Base-by-base conservation (phyloP, 1,140 invertebrate genomes). In the Zaprionus tsacasi region DNA sequence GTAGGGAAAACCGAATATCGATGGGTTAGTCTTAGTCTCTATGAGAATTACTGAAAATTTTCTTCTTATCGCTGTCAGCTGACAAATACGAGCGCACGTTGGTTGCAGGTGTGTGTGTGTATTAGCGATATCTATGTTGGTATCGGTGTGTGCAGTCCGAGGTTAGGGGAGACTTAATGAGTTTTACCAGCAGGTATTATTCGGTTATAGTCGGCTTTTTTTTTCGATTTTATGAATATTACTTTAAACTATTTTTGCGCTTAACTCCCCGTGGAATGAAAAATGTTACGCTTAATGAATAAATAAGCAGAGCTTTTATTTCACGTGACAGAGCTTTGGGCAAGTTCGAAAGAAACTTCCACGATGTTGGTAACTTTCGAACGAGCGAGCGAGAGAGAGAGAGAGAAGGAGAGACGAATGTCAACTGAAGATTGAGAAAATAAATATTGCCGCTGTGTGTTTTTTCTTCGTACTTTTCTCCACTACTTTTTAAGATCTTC, bases 311-410 rank as follows among this genome's bases (percentile, higher is more conserved):
- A 89, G 86, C 86, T 89, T 89, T 89, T 52, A 60, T 70, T 89
- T 89, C 86, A 89, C 86, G 86, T 89, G 86, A 89, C 82, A 75
- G 59, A 89, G 86, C 86, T 90, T 90, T 85, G 36, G 43, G 54
- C 52, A 79, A 89, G 82, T 85, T 89, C 86, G 86, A 90, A 89
- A 70, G n/a, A 56, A 58, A 81, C 71, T 70, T 63, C 54, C 57
- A 70, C 65, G 25, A 77, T 36, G 45, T 59, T 63, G 52, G 56
- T 58, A 78, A 75, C 57, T 78, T 70, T 70, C n/a, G 54, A 72
- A 27, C 3, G 27, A 55, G 36, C 27, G 65, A 69, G 30, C 54
- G 54, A 35, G 35, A 43, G 17, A 7, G 33, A 38, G n/a, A 45
- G 40, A 38, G 64, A 61, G 10, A 11, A 21, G 11, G 2, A n/a